Base-by-base conservation (phyloP, 2,113 vertebrate genomes). In the Aphyosemion australe region DNA sequence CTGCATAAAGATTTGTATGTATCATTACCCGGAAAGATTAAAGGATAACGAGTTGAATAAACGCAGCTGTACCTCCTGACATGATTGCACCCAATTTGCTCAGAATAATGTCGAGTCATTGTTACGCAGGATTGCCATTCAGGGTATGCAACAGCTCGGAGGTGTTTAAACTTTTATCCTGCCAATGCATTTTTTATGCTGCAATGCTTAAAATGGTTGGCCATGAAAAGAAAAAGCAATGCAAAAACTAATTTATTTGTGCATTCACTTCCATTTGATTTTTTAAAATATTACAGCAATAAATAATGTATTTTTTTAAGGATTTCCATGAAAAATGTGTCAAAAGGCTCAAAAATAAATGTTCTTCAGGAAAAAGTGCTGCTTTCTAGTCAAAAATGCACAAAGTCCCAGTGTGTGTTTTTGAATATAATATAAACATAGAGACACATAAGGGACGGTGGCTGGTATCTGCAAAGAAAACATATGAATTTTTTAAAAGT, bases 161-260 rank as follows among this genome's bases (percentile, higher is more conserved):
- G 72, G 61, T 78, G 37, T 76, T 87, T 80, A 80, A 83, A 80
- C 72, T 72, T 26, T 83, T 58, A 83, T 82, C 50, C 70, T 51
- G 52, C 57, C 52, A 18, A 73, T 83, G 77, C 56, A 82, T 82
- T 86, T 86, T 80, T 84, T 26, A 80, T 78, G 32, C 13, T 6
- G 14, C 31, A 71, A 64, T 41, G 21, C 39, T 57, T 46, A 18
- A 49, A 54, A 31, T 45, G 52, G 48, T 58, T 67, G 49, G 14
- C 34, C n/a, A 26, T 46, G 31, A 31, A 49, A 32, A 39, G 48
- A 65, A 61, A 76, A 54, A 49, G 49, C 32, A 41, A 79, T 39
- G 34, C 7, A 12, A 6, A 26, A 1, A n/a, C 20, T 75, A 57
- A 80, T 74, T 39, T 58, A 48, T 80, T 74, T 74, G 34, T 37